A percentile compares a stretch with the other conserved stretches of the same genome.
Conservation (phyloP, 2,113 vertebrate genomes). For the Brachyistius frenatus region DNA sequence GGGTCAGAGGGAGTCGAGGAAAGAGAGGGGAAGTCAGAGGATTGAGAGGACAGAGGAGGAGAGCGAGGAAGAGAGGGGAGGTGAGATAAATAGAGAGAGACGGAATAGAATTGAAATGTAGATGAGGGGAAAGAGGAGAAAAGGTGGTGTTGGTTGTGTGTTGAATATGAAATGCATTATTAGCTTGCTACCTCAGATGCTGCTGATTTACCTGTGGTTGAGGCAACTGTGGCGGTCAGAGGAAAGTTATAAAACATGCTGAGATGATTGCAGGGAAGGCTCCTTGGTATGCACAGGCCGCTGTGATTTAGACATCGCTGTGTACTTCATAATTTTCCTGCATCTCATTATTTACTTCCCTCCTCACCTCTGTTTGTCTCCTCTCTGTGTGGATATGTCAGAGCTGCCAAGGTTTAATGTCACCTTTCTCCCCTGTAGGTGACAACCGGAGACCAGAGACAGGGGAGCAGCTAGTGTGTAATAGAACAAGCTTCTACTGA, state of each 20-base stretch:
- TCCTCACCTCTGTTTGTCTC: constrained; percentile 1
- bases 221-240: constrained; percentile 20
- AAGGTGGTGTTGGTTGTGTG: constrained; percentile 55
- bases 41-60: constrained; percentile 20
- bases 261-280: constrained; percentile 18
- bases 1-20: not conserved
- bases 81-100: constrained; percentile 50
- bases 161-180: constrained; percentile 73
- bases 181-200: constrained; percentile 58
- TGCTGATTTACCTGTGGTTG: constrained; percentile 65
- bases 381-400: not conserved
- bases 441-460: constrained; percentile 34
- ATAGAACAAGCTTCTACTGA: constrained; percentile 63
- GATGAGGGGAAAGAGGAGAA: constrained; percentile 46
- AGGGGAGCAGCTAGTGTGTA: constrained; percentile 37
- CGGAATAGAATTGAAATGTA: constrained; percentile 65
- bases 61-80: not conserved
- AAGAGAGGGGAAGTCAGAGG: constrained; percentile 29
- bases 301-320: not conserved
- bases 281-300: constrained; percentile 20
- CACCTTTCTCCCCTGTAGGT: constrained; percentile 45
- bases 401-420: constrained; percentile 31
- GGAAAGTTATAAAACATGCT: constrained; percentile 53
- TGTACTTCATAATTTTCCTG: not conserved
- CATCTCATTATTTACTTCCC: not conserved